Evolutionary conservation across 37 sponge, comb jelly and placozoan genomes (phyloP).

Genomic region (Hexactinellida sp.): DNA sequence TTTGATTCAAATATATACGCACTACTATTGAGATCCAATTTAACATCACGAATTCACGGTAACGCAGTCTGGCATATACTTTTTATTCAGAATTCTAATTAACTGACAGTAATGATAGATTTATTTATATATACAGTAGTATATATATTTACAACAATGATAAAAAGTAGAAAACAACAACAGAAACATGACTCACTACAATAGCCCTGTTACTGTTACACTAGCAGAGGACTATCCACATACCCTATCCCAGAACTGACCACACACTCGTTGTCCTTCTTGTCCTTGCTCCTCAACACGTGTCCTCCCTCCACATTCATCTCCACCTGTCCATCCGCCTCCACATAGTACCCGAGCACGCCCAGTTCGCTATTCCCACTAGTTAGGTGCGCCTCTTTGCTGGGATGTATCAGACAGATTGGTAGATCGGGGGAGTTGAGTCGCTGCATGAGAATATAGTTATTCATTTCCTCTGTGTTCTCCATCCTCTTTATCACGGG

Average conservation of each 20-base stretch:
- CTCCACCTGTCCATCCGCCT: background rate
- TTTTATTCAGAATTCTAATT: too few species aligned
- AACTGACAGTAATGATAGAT: too few species aligned
- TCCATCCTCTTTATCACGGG: background rate
- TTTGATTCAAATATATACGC: too few species aligned
- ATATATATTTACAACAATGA: too few species aligned
- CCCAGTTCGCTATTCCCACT: constrained; percentile 18
- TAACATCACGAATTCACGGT: too few species aligned
- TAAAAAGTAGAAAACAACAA: too few species aligned
- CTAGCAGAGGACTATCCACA: background rate
- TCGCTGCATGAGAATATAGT: constrained; percentile 26
- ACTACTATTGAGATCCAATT: too few species aligned
- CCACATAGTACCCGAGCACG: constrained; percentile 6
- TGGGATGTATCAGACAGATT: background rate
- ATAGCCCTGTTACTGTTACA: too few species aligned
- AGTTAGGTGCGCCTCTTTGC: background rate
- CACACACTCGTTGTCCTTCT: background rate
- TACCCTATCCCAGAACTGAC: background rate
- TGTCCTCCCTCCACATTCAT: background rate
- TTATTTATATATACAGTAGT: too few species aligned
- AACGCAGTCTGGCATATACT: too few species aligned
- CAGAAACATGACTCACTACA: too few species aligned
- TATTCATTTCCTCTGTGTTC: background rate
- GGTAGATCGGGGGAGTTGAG: background rate
- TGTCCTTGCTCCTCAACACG: background rate